Evolutionary conservation across 2,113 vertebrate genomes (phyloP).

Genomic region (Bothrops jararaca): DNA sequence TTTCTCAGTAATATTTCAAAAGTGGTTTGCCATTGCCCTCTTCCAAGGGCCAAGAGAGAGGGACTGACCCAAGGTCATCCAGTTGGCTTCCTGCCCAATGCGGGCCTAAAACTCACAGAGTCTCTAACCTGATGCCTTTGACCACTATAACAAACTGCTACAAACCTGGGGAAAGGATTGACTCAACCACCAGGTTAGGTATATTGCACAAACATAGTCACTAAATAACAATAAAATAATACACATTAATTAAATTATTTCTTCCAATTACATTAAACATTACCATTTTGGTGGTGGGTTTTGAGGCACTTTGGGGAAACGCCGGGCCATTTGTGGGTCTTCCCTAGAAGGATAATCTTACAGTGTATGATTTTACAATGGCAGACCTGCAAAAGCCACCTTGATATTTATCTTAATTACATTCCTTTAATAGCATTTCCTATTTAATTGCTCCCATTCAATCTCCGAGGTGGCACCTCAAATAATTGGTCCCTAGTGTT

Average conservation of each 20-base stretch:
- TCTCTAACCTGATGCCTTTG: background rate
- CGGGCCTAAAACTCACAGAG: background rate
- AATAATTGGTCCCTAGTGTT: constrained; percentile 12
- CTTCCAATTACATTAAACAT: background rate
- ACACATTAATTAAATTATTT: background rate
- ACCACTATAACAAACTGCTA: background rate
- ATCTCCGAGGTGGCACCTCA: constrained; percentile 13
- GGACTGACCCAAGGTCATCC: background rate
- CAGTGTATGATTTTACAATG: background rate
- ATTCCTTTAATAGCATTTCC: constrained; percentile 13
- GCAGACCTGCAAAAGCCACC: background rate
- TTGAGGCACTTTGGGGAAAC: background rate
- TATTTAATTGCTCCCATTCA: constrained; percentile 21
- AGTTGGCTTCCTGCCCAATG: background rate
- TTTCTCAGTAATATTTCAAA: background rate
- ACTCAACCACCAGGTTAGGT: background rate
- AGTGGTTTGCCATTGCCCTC: background rate
- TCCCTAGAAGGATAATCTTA: background rate
- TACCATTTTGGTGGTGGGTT: background rate
- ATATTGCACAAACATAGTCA: background rate
- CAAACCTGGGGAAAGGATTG: background rate
- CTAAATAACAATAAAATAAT: background rate
- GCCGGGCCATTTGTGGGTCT: background rate
- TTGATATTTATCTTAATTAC: constrained; percentile 23
- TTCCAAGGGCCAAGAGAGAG: background rate